phyloP scores from a whole-genome alignment of 1,140 invertebrate species.

The Drosophila bocki region DNA sequence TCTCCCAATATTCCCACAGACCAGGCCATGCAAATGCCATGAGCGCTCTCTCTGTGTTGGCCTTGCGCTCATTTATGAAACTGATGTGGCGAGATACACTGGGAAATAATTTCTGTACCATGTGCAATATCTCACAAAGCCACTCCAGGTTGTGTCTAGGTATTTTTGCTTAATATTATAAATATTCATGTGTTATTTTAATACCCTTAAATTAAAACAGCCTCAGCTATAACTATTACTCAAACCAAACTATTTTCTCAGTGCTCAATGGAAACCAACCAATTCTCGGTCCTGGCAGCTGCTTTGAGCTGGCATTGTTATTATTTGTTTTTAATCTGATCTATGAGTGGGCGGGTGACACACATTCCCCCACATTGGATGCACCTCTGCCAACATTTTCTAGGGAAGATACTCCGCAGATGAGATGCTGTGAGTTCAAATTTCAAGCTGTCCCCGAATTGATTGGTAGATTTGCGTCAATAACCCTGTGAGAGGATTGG shows the following conservation, averaged over 20 bases:
- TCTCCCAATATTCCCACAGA: conserved; percentile 7
- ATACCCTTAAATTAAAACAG: too few relatives aligned
- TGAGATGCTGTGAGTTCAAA: conserved; percentile 5
- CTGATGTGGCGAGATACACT: conserved; percentile 10
- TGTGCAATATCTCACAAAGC: not conserved
- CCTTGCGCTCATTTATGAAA: conserved; percentile 71
- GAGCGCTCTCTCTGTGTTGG: conserved; percentile 35
- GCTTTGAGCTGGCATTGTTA: conserved; percentile 51
- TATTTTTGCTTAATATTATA: not conserved
- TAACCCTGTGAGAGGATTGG: not conserved
- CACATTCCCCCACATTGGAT: conserved; percentile 27
- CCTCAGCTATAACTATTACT: not conserved
- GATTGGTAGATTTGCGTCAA: conserved; percentile 9
- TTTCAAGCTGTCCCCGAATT: conserved; percentile 4
- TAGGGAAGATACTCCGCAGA: not conserved
- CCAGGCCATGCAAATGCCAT: conserved; percentile 58
- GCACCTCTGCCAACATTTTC: not conserved
- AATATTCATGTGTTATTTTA: too few relatives aligned
- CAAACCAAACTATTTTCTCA: not conserved
- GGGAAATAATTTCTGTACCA: not conserved
- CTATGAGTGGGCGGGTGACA: conserved; percentile 31
- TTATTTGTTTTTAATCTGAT: conserved; percentile 78
- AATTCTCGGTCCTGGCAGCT: conserved; percentile 9
- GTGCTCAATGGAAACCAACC: not conserved
- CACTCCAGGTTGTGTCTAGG: too few relatives aligned